Evolutionary conservation across 2,888 invertebrate species (phyloP).

Genomic region (Conistra vaccinii): DNA sequence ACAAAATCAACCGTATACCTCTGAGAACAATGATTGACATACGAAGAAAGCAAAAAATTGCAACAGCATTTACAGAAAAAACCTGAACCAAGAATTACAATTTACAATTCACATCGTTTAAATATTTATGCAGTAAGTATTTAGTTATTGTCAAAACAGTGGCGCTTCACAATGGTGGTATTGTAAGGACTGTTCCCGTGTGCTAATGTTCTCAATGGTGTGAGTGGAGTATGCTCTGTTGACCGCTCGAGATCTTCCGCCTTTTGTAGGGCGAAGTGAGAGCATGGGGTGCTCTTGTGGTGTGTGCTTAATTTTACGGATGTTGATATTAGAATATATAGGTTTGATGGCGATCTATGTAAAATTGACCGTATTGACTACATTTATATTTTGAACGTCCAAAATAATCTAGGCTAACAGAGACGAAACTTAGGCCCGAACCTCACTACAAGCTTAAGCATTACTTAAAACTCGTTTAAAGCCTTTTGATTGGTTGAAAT

Average conservation of each 20-base stretch:
- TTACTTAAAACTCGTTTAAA: no score
- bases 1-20: conserved; percentile 19
- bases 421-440: no score
- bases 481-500: no score
- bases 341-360: neutral
- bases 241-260: conserved; percentile 85
- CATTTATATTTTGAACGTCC: neutral
- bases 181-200: conserved; percentile 74
- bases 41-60: conserved; percentile 12
- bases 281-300: conserved; percentile 19
- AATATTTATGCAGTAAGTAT: conserved; percentile 87
- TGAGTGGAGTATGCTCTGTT: conserved; percentile 75
- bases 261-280: conserved; percentile 62
- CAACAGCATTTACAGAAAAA: conserved; percentile 66
- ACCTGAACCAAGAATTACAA: conserved; percentile 65
- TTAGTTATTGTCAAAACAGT: conserved; percentile 88
- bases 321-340: neutral
- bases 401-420: neutral
- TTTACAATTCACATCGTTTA: conserved; percentile 82
- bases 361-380: neutral
- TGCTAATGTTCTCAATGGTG: conserved; percentile 52
- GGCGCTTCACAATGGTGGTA: conserved; percentile 81
- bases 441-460: no score
- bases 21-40: conserved; percentile 26
- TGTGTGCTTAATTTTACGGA: conserved; percentile 23